A percentile compares a stretch with the other conserved stretches of the same genome.
Conservation (phyloP, 2,797 vertebrate species). For the Myripristis jacobus region DNA sequence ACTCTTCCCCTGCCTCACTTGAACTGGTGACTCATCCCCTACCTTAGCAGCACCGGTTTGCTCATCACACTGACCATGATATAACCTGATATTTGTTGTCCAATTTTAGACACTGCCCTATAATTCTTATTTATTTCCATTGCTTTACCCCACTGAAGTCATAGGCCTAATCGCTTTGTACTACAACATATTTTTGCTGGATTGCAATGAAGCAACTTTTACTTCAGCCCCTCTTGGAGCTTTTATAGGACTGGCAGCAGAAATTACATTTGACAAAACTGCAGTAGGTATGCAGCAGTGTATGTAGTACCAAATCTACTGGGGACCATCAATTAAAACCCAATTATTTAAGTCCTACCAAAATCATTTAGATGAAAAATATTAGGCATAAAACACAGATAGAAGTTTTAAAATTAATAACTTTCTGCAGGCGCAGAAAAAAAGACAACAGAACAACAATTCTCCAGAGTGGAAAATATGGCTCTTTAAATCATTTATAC, state of each 20-base stretch:
- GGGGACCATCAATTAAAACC: background rate
- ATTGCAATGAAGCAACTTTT: background rate
- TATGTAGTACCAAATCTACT: background rate
- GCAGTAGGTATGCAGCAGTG: background rate
- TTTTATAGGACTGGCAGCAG: background rate
- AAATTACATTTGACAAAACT: constrained; percentile 1
- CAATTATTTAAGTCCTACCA: background rate
- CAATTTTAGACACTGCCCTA: constrained; percentile 15
- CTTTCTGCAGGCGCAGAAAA: background rate
- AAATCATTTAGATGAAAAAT: background rate
- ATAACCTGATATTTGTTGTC: constrained; percentile 21
- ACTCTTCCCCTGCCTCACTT: constrained; percentile 13
- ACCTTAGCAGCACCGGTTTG: constrained; percentile 15
- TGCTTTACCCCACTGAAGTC: background rate
- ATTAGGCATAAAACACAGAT: background rate
- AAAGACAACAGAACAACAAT: background rate
- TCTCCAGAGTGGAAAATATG: constrained; percentile 15
- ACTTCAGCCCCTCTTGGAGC: background rate
- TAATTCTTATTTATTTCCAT: background rate
- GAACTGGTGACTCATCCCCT: constrained; percentile 36
- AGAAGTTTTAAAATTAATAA: constrained; percentile 10
- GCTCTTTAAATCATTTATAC: constrained; percentile 30
- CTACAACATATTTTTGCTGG: background rate
- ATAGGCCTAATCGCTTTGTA: constrained; percentile 3
- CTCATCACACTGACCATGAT: constrained; percentile 29